These are phyloP conservation scores for Sternarchorhynchus goeldii DNA, from an alignment of 2,797 vertebrate genomes.

Conservation along the genomic window DNA sequence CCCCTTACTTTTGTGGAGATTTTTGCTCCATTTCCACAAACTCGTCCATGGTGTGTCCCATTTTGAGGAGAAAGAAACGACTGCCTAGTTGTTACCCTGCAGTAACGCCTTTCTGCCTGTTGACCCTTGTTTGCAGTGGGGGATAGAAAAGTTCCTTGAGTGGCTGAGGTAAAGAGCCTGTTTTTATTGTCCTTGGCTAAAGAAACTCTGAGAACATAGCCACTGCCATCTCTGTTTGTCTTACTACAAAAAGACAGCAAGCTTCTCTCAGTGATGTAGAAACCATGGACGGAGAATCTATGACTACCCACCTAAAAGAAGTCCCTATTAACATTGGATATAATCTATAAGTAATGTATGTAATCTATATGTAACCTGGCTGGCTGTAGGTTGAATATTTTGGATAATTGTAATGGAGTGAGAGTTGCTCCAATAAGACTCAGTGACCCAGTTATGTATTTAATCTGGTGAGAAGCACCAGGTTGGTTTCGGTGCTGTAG, in stretches of 20 bases:
- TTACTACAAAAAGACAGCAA: slow-evolving; percentile 33
- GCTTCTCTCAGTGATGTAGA: not conserved
- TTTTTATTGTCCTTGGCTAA: slow-evolving; percentile 32
- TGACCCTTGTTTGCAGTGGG: not conserved
- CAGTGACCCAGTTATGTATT: slow-evolving; percentile 2
- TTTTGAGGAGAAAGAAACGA: not conserved
- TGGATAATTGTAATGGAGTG: not conserved
- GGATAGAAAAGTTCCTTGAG: not conserved
- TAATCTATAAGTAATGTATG: no score
- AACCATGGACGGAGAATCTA: not conserved
- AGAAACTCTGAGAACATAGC: slow-evolving; percentile 30
- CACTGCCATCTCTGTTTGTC: slow-evolving; percentile 27
- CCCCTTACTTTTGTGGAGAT: no score
- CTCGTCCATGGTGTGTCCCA: no score
- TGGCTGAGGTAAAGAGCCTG: not conserved
- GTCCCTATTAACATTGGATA: not conserved
- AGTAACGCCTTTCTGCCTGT: not conserved
- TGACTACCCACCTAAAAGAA: not conserved
- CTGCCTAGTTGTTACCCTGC: not conserved
- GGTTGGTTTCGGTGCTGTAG: not conserved
- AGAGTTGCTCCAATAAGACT: not conserved
- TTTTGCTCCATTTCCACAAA: not conserved
- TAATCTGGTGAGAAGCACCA: not conserved
- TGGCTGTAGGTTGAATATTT: not conserved
- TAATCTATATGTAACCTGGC: not conserved